These are phyloP conservation scores for Balaenoptera acutorostrata DNA, from an alignment of 2,113 vertebrate species.

Conservation along the genomic window DNA sequence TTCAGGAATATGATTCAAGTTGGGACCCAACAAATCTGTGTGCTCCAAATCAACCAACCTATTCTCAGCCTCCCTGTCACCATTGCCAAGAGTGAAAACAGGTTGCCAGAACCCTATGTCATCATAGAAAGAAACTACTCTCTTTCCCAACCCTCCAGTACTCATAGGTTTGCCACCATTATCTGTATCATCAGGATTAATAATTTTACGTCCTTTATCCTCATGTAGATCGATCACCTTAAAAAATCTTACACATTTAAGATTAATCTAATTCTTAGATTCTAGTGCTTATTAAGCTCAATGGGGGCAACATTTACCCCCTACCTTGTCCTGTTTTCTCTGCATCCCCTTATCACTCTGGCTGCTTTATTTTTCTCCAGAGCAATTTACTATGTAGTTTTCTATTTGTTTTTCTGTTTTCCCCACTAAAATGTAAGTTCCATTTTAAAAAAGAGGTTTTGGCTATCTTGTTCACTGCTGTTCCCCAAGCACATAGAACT, in stretches of 20 bases:
- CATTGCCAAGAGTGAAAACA: background rate
- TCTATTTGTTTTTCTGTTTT: background rate
- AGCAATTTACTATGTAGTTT: background rate
- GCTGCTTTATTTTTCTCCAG: background rate
- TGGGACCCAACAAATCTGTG: background rate
- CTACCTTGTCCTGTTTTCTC: background rate
- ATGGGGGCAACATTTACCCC: background rate
- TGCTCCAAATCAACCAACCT: background rate
- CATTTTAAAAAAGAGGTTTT: background rate
- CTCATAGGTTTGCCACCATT: background rate
- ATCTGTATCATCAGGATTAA: background rate
- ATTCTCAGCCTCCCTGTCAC: background rate
- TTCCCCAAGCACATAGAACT: background rate
- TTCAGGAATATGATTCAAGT: background rate
- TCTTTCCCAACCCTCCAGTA: background rate
- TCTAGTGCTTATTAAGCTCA: background rate
- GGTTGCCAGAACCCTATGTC: background rate
- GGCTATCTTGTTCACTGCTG: background rate
- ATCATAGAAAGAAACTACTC: background rate
- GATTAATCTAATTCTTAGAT: background rate
- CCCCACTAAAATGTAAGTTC: background rate
- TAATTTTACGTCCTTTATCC: background rate
- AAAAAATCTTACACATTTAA: background rate
- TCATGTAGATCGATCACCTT: background rate
- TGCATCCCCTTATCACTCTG: background rate